Conservation (phyloP, 2,797 vertebrate species). For the Hylomyscus alleni region DNA sequence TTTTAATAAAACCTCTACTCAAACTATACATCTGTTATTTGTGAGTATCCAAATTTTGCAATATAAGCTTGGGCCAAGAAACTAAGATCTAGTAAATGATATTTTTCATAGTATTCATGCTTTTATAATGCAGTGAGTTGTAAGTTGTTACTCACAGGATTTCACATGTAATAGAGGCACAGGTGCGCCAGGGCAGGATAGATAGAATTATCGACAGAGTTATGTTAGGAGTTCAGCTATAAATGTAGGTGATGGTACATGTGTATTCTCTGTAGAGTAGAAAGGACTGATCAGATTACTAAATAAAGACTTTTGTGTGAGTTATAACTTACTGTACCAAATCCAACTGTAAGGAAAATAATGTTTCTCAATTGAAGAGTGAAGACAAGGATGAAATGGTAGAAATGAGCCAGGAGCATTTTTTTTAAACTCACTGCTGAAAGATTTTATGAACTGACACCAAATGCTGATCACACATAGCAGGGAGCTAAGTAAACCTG, state of each 20-base stretch:
- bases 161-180: not conserved
- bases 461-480: not conserved
- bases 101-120: not conserved
- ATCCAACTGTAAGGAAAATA: not conserved
- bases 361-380: not conserved
- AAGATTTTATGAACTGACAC: not conserved
- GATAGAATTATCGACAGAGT: not conserved
- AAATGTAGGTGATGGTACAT: not conserved
- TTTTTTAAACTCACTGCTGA: not conserved
- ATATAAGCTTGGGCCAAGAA: not conserved
- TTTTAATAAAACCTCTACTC: not conserved
- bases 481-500: not conserved
- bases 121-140: not conserved
- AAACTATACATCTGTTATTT: not conserved
- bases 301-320: not conserved
- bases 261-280: not conserved
- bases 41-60: slow-evolving; percentile 2
- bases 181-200: not conserved
- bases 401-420: not conserved
- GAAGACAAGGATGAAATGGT: not conserved
- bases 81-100: not conserved
- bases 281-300: not conserved
- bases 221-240: not conserved
- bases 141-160: not conserved
- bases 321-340: not conserved